Evolutionary conservation across 1,140 invertebrate species (phyloP).

Genomic region (Oedothorax gibbosus): DNA sequence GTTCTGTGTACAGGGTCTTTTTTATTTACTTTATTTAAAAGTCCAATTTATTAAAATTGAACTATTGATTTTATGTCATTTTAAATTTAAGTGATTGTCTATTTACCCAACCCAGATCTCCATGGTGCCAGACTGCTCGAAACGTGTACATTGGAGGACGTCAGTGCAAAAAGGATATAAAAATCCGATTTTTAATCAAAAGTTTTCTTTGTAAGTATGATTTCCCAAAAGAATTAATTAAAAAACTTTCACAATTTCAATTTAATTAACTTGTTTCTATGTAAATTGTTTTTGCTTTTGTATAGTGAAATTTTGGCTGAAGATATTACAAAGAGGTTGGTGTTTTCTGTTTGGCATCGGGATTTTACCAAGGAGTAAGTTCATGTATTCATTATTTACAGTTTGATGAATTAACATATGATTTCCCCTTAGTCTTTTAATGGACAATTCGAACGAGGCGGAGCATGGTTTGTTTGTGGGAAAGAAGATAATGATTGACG

Average conservation of each 20-base stretch:
- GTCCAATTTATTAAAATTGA: too few species aligned
- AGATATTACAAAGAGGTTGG: constrained; percentile 33
- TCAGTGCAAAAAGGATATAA: constrained; percentile 42
- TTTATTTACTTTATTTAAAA: too few species aligned
- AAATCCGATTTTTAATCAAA: constrained; percentile 41
- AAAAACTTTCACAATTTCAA: neutral
- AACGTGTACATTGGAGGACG: constrained; percentile 54
- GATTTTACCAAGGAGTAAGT: constrained; percentile 42
- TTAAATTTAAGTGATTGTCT: too few species aligned
- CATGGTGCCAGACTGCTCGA: constrained; percentile 37
- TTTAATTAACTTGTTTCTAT: neutral
- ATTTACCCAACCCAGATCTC: constrained; percentile 1
- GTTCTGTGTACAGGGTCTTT: too few species aligned
- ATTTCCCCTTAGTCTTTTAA: too few species aligned
- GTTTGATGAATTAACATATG: too few species aligned
- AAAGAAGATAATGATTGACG: too few species aligned
- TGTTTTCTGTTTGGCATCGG: constrained; percentile 51
- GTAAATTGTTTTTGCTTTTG: neutral
- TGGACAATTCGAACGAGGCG: too few species aligned
- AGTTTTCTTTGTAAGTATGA: constrained; percentile 54
- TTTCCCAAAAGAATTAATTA: too few species aligned
- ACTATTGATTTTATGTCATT: too few species aligned
- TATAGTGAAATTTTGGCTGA: constrained; percentile 25
- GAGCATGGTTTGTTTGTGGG: too few species aligned
- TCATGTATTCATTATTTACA: too few species aligned